Percentiles rank a stretch among this genome's conserved stretches.
Conservation (phyloP, 2,113 vertebrate genomes). For the Macroglossus sobrinus region DNA sequence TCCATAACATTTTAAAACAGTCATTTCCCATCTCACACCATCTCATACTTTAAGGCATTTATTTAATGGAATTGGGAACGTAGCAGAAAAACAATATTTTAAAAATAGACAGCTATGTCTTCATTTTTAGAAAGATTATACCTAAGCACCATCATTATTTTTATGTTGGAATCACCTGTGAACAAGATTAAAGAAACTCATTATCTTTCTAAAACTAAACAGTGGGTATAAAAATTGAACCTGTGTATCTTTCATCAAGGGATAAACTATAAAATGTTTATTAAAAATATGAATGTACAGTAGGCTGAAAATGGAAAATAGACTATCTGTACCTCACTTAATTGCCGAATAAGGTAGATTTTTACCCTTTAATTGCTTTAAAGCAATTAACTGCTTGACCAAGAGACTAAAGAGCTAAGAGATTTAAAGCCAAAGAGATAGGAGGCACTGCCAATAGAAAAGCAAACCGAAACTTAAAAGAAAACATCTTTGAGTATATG, state of each 20-base stretch:
- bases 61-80: not conserved
- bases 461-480: conserved; percentile 13
- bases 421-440: not conserved
- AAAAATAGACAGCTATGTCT: not conserved
- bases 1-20: not conserved
- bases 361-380: not conserved
- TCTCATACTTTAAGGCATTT: not conserved
- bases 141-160: not conserved
- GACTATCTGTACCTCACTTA: not conserved
- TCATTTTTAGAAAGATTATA: conserved; percentile 24
- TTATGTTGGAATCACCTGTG: not conserved
- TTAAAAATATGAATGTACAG: not conserved
- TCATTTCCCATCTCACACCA: not conserved
- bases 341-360: not conserved
- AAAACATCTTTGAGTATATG: not conserved
- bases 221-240: not conserved
- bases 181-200: conserved; percentile 27
- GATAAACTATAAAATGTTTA: not conserved
- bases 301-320: not conserved
- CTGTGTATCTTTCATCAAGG: not conserved
- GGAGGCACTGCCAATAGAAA: not conserved
- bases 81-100: not conserved
- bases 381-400: not conserved
- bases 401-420: not conserved
- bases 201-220: not conserved